phyloP scores from a whole-genome alignment of 2,888 invertebrate genomes.

The Agrotis puta region DNA sequence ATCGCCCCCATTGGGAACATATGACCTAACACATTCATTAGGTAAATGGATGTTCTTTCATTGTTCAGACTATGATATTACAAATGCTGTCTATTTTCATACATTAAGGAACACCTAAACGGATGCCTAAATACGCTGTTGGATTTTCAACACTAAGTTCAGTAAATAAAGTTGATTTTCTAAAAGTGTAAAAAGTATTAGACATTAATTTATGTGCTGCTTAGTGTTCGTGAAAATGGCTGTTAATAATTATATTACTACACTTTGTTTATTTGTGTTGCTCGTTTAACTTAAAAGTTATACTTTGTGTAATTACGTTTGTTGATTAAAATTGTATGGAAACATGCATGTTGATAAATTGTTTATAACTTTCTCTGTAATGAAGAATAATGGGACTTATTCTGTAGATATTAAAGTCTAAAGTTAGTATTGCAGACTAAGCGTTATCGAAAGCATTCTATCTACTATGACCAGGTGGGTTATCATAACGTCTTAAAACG shows the following conservation, averaged over 20 bases:
- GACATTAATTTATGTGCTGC: not conserved
- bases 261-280: not conserved
- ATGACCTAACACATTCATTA: conserved; percentile 36
- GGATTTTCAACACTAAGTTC: not conserved
- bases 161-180: not conserved
- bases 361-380: not conserved
- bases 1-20: too few species aligned
- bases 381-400: not conserved
- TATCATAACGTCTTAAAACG: too few species aligned
- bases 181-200: not conserved
- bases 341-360: not conserved
- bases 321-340: not conserved
- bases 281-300: conserved; percentile 11
- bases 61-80: conserved; percentile 41
- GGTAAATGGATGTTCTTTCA: conserved; percentile 33
- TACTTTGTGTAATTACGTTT: conserved; percentile 17
- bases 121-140: not conserved
- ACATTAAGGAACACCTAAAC: not conserved
- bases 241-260: conserved; percentile 16
- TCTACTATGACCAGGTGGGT: too few species aligned
- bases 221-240: not conserved
- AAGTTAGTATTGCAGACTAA: not conserved
- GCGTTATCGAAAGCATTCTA: too few species aligned
- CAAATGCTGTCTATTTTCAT: conserved; percentile 17
- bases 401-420: not conserved